phyloP scores from a whole-genome alignment of 2,888 invertebrate genomes.

The Xestia xanthographa region DNA sequence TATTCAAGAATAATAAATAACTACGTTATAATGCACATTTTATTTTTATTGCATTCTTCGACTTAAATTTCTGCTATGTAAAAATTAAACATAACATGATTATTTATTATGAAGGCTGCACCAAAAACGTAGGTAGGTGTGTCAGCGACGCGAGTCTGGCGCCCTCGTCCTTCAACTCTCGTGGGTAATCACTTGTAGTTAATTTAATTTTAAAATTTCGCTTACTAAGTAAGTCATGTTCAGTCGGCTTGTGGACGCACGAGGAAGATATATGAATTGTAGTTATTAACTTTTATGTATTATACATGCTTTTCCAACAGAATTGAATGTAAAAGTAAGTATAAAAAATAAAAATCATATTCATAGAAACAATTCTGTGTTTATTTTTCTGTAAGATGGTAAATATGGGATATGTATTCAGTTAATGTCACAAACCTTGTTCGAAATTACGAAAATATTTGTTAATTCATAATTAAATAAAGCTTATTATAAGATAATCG shows the following conservation, averaged over 20 bases:
- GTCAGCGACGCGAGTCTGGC: constrained; percentile 57
- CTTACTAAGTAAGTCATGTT: constrained; percentile 88
- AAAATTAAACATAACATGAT: constrained; percentile 73
- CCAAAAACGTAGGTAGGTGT: constrained; percentile 74
- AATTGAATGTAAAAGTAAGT: constrained; percentile 89
- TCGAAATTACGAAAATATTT: constrained; percentile 90
- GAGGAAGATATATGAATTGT: constrained; percentile 84
- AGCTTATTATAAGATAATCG: constrained; percentile 90
- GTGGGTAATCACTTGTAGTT: constrained; percentile 76
- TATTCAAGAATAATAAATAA: constrained; percentile 71
- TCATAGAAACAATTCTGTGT: constrained; percentile 89
- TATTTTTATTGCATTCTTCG: constrained; percentile 75
- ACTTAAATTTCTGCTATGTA: constrained; percentile 77
- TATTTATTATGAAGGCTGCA: constrained; percentile 82
- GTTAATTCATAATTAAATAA: constrained; percentile 91
- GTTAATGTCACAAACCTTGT: constrained; percentile 90
- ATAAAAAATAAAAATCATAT: constrained; percentile 88
- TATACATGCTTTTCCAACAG: constrained; percentile 89
- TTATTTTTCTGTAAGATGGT: constrained; percentile 88
- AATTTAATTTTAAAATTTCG: constrained; percentile 86
- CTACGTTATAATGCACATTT: constrained; percentile 76
- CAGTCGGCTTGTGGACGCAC: constrained; percentile 85
- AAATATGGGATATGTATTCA: constrained; percentile 89
- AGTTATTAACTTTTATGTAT: constrained; percentile 89
- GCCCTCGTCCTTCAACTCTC: constrained; percentile 63